Percentiles rank a stretch among this genome's conserved stretches.
Evolutionary conservation across 1,140 invertebrate species (phyloP).

Genomic region (Metopolophium dirhodum): DNA sequence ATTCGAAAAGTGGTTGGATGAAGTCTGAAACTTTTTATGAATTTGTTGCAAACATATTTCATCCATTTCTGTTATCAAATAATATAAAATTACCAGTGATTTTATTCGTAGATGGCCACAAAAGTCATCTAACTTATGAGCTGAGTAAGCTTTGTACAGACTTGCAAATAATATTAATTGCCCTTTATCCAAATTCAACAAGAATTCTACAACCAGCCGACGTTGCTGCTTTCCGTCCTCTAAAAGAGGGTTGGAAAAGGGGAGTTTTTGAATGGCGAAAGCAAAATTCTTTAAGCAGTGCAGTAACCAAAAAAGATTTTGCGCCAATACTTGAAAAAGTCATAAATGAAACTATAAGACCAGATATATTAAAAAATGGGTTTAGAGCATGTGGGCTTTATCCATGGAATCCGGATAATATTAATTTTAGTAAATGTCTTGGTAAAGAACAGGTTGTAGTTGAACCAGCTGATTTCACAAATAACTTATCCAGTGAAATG

Average conservation of each 20-base stretch:
- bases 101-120: not conserved
- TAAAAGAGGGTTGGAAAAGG: not conserved
- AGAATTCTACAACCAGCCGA: not conserved
- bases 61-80: slow-evolving; percentile 59
- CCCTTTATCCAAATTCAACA: not conserved
- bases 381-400: not conserved
- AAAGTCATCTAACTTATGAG: not conserved
- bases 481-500: too few relatives aligned
- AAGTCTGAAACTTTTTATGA: slow-evolving; percentile 63
- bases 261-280: not conserved
- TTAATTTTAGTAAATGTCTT: not conserved
- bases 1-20: slow-evolving; percentile 64
- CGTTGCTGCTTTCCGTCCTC: not conserved
- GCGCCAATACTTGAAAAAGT: not conserved
- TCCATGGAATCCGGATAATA: not conserved
- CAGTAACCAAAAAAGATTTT: not conserved
- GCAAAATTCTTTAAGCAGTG: too few relatives aligned
- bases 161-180: not conserved
- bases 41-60: slow-evolving; percentile 63
- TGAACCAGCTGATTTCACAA: too few relatives aligned
- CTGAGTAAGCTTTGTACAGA: not conserved
- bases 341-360: not conserved
- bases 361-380: not conserved
- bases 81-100: not conserved
- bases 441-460: not conserved